Base-by-base conservation (phyloP, 2,113 vertebrate species). In the Clinocottus analis region DNA sequence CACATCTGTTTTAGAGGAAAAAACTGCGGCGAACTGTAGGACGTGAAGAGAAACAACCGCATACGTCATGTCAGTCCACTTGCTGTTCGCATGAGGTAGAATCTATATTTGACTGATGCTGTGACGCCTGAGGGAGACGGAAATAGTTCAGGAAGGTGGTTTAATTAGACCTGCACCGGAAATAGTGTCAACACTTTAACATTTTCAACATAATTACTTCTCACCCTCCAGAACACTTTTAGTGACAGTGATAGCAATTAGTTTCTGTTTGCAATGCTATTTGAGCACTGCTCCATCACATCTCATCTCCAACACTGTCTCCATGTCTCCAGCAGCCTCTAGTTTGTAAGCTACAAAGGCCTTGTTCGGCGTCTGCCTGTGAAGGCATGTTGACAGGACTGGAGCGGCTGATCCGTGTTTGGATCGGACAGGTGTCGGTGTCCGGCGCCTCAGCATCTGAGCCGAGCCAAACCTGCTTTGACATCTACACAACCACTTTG, bases 391-490 rank as follows among this genome's bases (percentile, higher is more conserved):
- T 83, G 80, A 88, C 85, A 86, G 77, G 60, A 83, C 19, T 2
- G 64, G n/a, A 70, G 77, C 76, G 41, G 77, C 79, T 70, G 78
- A 86, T 79, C 41, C 37, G 3, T 37, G 72, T 47, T 83, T 29
- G 68, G 74, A 87, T 45, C 70, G 72, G 89, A 86, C 79, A 83
- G 75, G 77, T 88, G 84, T 88, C 75, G 77, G 82, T 39, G 65
- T 84, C 85, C 80, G 43, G 64, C 77, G 47, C 49, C 71, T 71
- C 75, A 79, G 59, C 77, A 65, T 75, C 71, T 64, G 63, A 84
- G 59, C 33, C 23, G 4, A 86, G 63, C 45, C 84, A 59, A 80
- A 75, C 53, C 25, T 9, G 60, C 47, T 43, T 53, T 3, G 16
- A 82, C 66, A 49, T 27, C 68, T 77, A 67, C 23, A 45, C 58